Conservation (phyloP, 2,888 invertebrate species). For the Globia sparganii region DNA sequence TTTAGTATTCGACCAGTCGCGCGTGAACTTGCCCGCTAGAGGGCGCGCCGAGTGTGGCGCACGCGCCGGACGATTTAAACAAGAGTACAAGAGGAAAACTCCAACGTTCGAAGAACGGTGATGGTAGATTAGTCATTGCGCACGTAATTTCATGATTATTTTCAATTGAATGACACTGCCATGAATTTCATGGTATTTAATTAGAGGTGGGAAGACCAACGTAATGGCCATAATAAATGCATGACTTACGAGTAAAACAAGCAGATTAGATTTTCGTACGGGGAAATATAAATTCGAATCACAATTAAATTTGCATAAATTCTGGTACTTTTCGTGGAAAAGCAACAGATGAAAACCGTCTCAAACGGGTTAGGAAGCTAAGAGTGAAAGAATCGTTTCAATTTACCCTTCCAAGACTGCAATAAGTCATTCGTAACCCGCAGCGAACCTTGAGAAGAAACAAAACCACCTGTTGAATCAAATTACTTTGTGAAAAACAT, state of each 20-base stretch:
- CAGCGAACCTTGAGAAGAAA: slow-evolving; percentile 53
- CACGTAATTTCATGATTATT: slow-evolving; percentile 62
- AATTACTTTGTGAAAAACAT: slow-evolving; percentile 54
- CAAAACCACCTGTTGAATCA: slow-evolving; percentile 69
- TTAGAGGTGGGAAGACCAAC: slow-evolving; percentile 28
- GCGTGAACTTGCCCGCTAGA: slow-evolving; percentile 82
- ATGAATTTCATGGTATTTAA: slow-evolving; percentile 51
- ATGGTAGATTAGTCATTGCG: slow-evolving; percentile 67
- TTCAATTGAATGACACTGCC: slow-evolving; percentile 58
- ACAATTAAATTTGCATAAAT: slow-evolving; percentile 10
- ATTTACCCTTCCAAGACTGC: slow-evolving; percentile 38
- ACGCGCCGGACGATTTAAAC: slow-evolving; percentile 68
- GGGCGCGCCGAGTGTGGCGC: slow-evolving; percentile 74
- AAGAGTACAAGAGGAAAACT: slow-evolving; percentile 72
- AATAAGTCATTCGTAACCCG: slow-evolving; percentile 59
- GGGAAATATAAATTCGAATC: slow-evolving; percentile 12
- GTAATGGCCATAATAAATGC: slow-evolving; percentile 25
- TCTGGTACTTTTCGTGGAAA: slow-evolving; percentile 1
- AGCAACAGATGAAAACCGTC: slow-evolving; percentile 22
- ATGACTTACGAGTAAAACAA: slow-evolving; percentile 17
- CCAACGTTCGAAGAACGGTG: slow-evolving; percentile 65
- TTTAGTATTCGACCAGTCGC: slow-evolving; percentile 80
- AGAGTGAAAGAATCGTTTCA: slow-evolving; percentile 34
- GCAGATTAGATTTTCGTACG: not conserved
- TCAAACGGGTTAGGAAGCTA: slow-evolving; percentile 18